These are phyloP conservation scores for Encarsia formosa DNA, from an alignment of 2,888 invertebrate genomes.

Conservation along the genomic window DNA sequence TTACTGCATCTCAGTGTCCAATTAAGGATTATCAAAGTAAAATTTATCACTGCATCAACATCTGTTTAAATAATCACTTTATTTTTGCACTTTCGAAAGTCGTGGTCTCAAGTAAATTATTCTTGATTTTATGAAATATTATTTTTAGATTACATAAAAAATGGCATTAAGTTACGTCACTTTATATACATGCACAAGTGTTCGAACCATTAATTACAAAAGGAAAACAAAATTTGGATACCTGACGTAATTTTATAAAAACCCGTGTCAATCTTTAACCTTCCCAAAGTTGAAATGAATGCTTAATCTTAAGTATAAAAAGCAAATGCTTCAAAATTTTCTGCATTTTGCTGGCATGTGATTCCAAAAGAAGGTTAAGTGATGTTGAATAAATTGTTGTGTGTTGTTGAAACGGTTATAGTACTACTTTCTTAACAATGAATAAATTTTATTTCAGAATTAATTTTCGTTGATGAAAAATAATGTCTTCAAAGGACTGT, in stretches of 20 bases:
- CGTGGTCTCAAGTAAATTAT: no score
- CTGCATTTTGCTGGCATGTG: background rate
- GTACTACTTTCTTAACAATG: no score
- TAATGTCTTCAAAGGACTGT: constrained; percentile 6
- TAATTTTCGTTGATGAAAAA: constrained; percentile 1
- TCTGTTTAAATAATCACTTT: no score
- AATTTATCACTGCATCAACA: no score
- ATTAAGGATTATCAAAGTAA: no score
- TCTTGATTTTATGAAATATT: constrained; percentile 1
- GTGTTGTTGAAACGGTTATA: no score
- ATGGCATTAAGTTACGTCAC: constrained; percentile 9
- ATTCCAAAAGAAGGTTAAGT: background rate
- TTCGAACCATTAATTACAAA: constrained; percentile 6
- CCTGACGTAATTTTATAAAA: constrained; percentile 2
- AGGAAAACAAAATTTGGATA: constrained; percentile 2
- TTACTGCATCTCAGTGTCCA: no score
- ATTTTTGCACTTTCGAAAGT: no score
- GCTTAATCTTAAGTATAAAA: constrained; percentile 7
- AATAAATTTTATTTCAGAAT: constrained; percentile 6
- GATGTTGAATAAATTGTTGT: no score
- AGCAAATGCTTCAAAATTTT: background rate
- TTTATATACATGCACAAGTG: constrained; percentile 11
- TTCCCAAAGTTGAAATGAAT: background rate
- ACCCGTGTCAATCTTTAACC: background rate
- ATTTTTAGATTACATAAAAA: constrained; percentile 8